Evolutionary conservation across 2,888 invertebrate genomes (phyloP), one percentile per base, ranked within the genome.

Genomic region (Carpatolechia fugitivella): DNA sequence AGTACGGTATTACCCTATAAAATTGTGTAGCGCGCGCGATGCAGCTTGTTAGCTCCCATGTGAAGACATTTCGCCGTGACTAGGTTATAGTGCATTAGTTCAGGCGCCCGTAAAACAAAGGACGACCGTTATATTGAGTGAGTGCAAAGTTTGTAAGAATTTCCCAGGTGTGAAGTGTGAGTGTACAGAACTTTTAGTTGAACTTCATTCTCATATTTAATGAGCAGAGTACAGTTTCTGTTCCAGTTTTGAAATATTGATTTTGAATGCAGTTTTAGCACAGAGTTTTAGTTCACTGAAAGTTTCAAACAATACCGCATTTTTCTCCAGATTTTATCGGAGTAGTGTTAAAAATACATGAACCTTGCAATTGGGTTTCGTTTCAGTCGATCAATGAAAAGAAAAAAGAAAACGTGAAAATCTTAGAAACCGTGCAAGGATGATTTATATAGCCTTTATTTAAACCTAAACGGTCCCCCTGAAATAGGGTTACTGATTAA

Each of bases 31-130:
- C 56, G 54, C 60, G 56, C 56, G 55, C 51, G 44, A 29, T 8
- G 35, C 53, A 52, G 54, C 66, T 68, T 67, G 65, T 68, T 70
- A 66, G 57, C 58, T 53, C 44, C 1, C 30, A 11, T 14, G 18
- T 51, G 56, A 54, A 51, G 58, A 57, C 57, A 52, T 55, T 46
- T 52, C 33, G 35, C 60, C 55, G 56, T 59, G 59, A 55, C 48
- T 49, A 60, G 40, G 57, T 61, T 57, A 51, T 54, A 49, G 54
- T 63, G 61, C 64, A 64, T 66, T 66, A 65, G 66, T 61, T 60
- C 59, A 63, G 58, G 60, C 55, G 52, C 61, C 59, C 63, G 59
- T 66, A 66, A 66, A 62, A 59, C 55, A 57, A 65, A 56, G 54
- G 62, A 58, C 56, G 31, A 58, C 66, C 65, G 65, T 66, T 68